These are phyloP conservation scores for Lordiphosa stackelbergi DNA, from an alignment of 1,140 invertebrate genomes.

Conservation along the genomic window DNA sequence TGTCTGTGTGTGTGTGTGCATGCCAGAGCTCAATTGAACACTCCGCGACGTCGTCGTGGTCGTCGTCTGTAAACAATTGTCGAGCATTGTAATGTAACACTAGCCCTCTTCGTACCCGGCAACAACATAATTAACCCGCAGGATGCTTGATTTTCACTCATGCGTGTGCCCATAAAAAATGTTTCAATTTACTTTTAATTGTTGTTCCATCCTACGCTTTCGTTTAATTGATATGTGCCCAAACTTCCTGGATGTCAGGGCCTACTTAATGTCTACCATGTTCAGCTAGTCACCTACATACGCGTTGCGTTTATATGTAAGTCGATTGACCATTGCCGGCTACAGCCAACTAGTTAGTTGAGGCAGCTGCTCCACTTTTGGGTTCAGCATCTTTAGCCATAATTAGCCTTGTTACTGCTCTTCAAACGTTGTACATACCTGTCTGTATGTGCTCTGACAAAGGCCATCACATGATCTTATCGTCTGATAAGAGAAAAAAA, in stretches of 20 bases:
- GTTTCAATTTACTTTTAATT: constrained; percentile 47
- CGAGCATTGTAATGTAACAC: constrained; percentile 51
- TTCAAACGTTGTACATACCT: not conserved
- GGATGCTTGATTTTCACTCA: constrained; percentile 48
- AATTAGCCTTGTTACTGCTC: constrained; percentile 41
- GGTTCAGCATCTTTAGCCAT: constrained; percentile 36
- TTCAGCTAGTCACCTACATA: not conserved
- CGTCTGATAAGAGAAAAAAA: constrained; percentile 8
- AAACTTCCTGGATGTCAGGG: constrained; percentile 10
- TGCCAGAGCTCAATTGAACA: constrained; percentile 46
- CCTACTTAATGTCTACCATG: constrained; percentile 17
- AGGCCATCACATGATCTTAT: constrained; percentile 33
- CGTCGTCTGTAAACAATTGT: constrained; percentile 58
- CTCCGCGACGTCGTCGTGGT: constrained; percentile 28
- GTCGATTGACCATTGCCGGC: constrained; percentile 2
- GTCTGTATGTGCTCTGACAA: constrained; percentile 19
- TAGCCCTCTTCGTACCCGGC: constrained; percentile 3
- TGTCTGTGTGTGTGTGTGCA: constrained; percentile 5
- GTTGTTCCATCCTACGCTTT: constrained; percentile 43
- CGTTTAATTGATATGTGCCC: constrained; percentile 41
- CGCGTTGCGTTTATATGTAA: not conserved
- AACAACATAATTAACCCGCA: constrained; percentile 63
- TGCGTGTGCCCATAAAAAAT: constrained; percentile 44
- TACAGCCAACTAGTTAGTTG: constrained; percentile 1
- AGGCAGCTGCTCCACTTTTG: constrained; percentile 39